Conservation (phyloP, 1,140 invertebrate species). For the Drosophila lacteicornis region DNA sequence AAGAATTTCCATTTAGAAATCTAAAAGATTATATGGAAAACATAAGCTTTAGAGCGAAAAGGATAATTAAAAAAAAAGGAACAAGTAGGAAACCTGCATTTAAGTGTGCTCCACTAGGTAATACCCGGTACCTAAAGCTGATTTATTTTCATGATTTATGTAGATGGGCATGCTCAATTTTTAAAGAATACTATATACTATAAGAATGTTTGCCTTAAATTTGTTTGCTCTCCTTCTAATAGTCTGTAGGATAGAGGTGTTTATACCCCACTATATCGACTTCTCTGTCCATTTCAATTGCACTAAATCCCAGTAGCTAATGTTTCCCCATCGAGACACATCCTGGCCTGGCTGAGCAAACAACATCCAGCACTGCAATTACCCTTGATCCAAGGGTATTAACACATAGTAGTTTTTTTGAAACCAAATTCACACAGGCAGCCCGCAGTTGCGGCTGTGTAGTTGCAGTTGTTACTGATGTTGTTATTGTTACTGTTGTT, state of each 20-base stretch:
- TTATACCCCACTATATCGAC: too few relatives aligned
- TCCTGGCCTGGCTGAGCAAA: slow-evolving; percentile 13
- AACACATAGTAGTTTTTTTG: slow-evolving; percentile 40
- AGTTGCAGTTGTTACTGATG: slow-evolving; percentile 39
- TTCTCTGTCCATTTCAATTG: neutral
- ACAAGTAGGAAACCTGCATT: too few relatives aligned
- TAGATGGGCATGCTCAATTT: too few relatives aligned
- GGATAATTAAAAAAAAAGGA: too few relatives aligned
- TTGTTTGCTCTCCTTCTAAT: neutral
- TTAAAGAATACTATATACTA: too few relatives aligned
- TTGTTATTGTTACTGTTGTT: slow-evolving; percentile 26
- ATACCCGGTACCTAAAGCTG: too few relatives aligned
- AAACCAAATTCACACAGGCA: slow-evolving; percentile 61
- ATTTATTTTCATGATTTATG: too few relatives aligned
- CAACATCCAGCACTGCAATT: slow-evolving; percentile 9
- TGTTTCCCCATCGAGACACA: neutral
- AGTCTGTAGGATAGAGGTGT: neutral
- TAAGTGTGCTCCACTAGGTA: too few relatives aligned
- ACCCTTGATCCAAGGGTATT: slow-evolving; percentile 39
- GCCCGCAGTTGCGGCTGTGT: slow-evolving; percentile 32
- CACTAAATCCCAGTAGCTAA: neutral
- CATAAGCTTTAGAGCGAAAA: too few relatives aligned
- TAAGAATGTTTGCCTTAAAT: rapidly evolving
- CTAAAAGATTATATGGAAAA: too few relatives aligned
- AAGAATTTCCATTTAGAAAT: neutral